Evolutionary conservation across 2,888 invertebrate species (phyloP).

Genomic region (Clanis bilineata): DNA sequence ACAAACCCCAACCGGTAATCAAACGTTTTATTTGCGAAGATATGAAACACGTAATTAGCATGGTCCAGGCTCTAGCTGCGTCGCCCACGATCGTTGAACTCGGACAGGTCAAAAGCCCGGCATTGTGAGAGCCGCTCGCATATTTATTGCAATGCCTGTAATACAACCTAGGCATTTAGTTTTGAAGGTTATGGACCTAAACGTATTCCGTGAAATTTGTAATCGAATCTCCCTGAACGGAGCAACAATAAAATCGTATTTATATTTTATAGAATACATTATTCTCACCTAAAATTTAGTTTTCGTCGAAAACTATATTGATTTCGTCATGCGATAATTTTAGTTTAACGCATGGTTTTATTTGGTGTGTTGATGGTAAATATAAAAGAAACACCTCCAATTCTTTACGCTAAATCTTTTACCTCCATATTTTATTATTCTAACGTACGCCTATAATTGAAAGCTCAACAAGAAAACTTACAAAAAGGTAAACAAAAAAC

Average conservation of each 20-base stretch:
- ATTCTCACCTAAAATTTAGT: background rate
- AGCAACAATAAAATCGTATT: background rate
- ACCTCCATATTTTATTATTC: too few species aligned
- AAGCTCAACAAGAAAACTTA: background rate
- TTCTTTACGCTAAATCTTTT: too few species aligned
- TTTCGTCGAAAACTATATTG: background rate
- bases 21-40: constrained; percentile 4
- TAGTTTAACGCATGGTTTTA: background rate
- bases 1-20: background rate
- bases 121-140: constrained; percentile 41
- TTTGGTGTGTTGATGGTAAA: background rate
- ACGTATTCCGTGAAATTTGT: constrained; percentile 12
- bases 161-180: constrained; percentile 14
- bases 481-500: too few species aligned
- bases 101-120: constrained; percentile 65
- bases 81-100: constrained; percentile 54
- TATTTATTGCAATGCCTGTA: constrained; percentile 37
- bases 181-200: constrained; percentile 13
- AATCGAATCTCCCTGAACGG: background rate
- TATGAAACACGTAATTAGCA: constrained; percentile 42
- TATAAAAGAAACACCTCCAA: background rate
- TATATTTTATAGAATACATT: background rate
- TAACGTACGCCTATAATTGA: background rate
- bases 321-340: background rate
- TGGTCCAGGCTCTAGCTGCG: constrained; percentile 44